Conservation (phyloP, 2,888 invertebrate species). For the Nymphalis c-album region DNA sequence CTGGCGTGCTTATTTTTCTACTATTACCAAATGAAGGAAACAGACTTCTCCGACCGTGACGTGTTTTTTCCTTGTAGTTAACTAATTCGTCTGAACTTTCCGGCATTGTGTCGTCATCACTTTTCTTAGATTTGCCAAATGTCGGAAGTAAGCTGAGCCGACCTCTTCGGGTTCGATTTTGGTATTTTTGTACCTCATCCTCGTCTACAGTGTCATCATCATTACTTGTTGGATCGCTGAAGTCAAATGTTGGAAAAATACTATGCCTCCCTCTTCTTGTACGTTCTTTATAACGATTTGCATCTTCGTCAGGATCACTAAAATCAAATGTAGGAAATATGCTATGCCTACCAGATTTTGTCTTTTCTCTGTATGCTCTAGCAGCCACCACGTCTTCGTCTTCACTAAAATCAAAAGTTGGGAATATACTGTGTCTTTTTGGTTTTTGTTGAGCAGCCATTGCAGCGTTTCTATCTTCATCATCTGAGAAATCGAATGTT, state of each 20-base stretch:
- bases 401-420: conserved; percentile 68
- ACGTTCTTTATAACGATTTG: conserved; percentile 65
- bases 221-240: conserved; percentile 59
- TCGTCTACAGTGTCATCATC: conserved; percentile 69
- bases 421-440: conserved; percentile 69
- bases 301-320: conserved; percentile 63
- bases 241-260: conserved; percentile 72
- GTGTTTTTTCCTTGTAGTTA: conserved; percentile 70
- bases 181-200: conserved; percentile 70
- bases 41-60: conserved; percentile 63
- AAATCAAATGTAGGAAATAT: conserved; percentile 74
- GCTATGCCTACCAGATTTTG: conserved; percentile 65
- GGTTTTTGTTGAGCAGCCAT: conserved; percentile 60
- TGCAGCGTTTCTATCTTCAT: conserved; percentile 60
- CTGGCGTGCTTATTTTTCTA: conserved; percentile 62
- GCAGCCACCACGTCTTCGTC: conserved; percentile 54
- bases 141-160: conserved; percentile 71
- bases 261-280: conserved; percentile 68
- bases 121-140: conserved; percentile 59
- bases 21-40: conserved; percentile 73
- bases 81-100: conserved; percentile 74
- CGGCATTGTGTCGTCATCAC: conserved; percentile 66
- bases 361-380: conserved; percentile 64
- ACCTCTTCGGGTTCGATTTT: conserved; percentile 69
- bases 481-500: conserved; percentile 70